Evolutionary conservation across 1,140 invertebrate species (phyloP), one percentile per base, ranked within the genome.

Genomic region (Pachyrhynchus sulphureomaculatus): DNA sequence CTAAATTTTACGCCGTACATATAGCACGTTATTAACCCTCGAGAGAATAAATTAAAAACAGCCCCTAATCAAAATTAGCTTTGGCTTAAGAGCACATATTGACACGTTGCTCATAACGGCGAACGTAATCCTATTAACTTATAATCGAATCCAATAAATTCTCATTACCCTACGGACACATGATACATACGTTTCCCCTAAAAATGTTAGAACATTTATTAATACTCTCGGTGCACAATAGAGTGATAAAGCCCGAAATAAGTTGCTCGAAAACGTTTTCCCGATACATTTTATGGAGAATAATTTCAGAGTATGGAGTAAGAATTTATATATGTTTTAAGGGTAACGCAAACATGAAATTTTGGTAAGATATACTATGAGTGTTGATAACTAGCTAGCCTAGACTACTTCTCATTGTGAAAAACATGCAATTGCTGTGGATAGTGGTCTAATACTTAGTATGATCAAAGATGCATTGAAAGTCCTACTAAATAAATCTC

Each of bases 91-190:
- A 17, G 4, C 23, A 24, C 15, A 45, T 45, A 45, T 45, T 45
- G 42, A 21, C 23, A 24, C 23, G 23, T 49, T 49, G 47, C 47
- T 49, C 47, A 49, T 49, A 49, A 32, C 26, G 26, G 26, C 26
- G 26, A 6, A 29, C 8, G 29, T 49, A 49, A 49, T 49, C 47
- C 47, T 49, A 49, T 49, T 49, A 49, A 49, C 47, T 49, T 49
- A 49, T 49, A 49, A 49, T 49, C 12, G 26, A 15, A 21, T 23
- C 32, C 47, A 49, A 49, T 49, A 49, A 49, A 49, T 49, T 49
- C 47, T 49, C 47, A 34, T 49, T 49, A 49, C 47, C 47, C 47
- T 17, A 18, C 20, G 20, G 47, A 15, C 47, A 4, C 20, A 41
- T 15, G 26, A 32, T 32, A 17, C 47, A 34, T 49, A 34, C 47